These are phyloP conservation scores for Neosilurus mollespiculum DNA, from an alignment of 2,797 vertebrate species.

Conservation along the genomic window DNA sequence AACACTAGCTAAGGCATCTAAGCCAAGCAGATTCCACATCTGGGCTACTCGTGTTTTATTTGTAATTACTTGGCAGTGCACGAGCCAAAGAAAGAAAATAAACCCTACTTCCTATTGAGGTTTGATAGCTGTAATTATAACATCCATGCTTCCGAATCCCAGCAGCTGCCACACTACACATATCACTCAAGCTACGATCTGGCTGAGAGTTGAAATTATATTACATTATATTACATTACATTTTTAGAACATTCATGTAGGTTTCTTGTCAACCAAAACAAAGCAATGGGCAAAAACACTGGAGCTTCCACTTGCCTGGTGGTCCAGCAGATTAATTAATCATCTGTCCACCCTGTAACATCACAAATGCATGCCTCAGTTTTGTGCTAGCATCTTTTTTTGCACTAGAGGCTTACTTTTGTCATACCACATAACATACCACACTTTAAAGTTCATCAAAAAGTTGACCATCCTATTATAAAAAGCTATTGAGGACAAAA, in stretches of 20 bases:
- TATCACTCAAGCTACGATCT: not conserved
- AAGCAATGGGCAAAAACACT: not conserved
- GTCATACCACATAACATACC: not conserved
- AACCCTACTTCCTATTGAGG: not conserved
- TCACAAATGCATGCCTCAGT: not conserved
- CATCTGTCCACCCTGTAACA: not conserved
- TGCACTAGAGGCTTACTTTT: no score
- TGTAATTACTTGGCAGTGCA: not conserved
- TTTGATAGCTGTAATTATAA: not conserved
- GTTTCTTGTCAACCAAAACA: not conserved
- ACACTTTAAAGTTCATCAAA: not conserved
- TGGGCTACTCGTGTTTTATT: not conserved
- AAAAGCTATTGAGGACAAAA: not conserved
- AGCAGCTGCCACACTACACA: not conserved
- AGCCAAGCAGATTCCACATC: not conserved
- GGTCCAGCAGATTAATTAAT: conserved; percentile 18
- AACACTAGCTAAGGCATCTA: not conserved
- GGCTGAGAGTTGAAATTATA: not conserved
- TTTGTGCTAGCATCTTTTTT: not conserved
- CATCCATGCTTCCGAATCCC: not conserved
- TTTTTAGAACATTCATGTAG: not conserved
- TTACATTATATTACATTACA: no score
- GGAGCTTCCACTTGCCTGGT: not conserved
- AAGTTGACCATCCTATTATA: not conserved
- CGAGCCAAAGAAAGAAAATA: not conserved